Percentiles rank a stretch among this genome's conserved stretches.
These are phyloP conservation scores for Yponomeuta sedellus DNA, from an alignment of 2,888 invertebrate species.

Conservation along the genomic window DNA sequence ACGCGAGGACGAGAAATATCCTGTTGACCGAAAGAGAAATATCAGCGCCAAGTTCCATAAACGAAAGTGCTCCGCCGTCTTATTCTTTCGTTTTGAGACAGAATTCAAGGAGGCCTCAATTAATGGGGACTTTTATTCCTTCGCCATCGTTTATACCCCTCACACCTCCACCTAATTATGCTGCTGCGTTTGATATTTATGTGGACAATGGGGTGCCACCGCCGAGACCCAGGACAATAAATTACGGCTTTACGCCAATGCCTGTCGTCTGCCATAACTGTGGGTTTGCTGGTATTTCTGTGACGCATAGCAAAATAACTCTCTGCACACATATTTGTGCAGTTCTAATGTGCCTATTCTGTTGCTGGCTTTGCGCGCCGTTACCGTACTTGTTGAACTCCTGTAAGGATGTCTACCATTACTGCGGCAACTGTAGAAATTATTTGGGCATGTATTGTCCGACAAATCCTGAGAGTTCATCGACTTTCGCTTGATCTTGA, in stretches of 20 bases:
- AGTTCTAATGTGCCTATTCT: slow-evolving; percentile 52
- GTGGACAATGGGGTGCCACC: slow-evolving; percentile 49
- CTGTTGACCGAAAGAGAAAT: slow-evolving; percentile 28
- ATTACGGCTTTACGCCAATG: slow-evolving; percentile 55
- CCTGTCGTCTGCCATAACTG: slow-evolving; percentile 57
- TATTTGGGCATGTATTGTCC: slow-evolving; percentile 65
- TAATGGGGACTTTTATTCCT: slow-evolving; percentile 64
- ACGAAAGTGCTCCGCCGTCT: slow-evolving; percentile 56
- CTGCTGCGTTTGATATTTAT: slow-evolving; percentile 63
- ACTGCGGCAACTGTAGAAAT: slow-evolving; percentile 59
- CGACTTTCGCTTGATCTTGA: not conserved
- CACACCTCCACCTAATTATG: slow-evolving; percentile 63
- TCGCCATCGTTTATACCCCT: slow-evolving; percentile 63
- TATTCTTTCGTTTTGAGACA: slow-evolving; percentile 59
- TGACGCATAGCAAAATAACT: slow-evolving; percentile 49
- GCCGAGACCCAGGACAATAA: slow-evolving; percentile 41
- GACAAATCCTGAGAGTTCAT: slow-evolving; percentile 47
- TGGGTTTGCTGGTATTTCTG: slow-evolving; percentile 55
- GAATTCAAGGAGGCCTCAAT: slow-evolving; percentile 38
- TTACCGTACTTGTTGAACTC: slow-evolving; percentile 59
- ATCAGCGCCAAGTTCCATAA: slow-evolving; percentile 55
- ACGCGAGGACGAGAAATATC: not conserved
- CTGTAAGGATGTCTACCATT: slow-evolving; percentile 69
- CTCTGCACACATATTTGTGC: slow-evolving; percentile 64
- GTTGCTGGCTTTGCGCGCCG: slow-evolving; percentile 65